Evolutionary conservation across 2,888 invertebrate species (phyloP).

Genomic region (Nysson spinosus): DNA sequence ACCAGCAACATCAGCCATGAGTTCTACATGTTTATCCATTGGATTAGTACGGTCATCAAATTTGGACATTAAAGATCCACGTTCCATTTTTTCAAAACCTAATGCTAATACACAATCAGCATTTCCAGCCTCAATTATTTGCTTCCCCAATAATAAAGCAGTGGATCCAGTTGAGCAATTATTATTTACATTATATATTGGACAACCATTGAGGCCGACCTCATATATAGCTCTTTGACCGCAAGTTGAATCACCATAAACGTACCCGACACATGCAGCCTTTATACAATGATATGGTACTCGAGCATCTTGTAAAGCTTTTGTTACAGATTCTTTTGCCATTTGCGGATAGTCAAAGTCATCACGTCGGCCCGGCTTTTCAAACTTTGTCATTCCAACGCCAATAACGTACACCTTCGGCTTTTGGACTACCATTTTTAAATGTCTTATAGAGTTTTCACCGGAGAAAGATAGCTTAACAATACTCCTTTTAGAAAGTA

Average conservation of each 20-base stretch:
- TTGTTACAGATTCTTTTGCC: constrained; percentile 94
- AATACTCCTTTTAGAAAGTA: no score
- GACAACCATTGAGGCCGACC: constrained; percentile 97
- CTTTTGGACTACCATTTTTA: constrained; percentile 64
- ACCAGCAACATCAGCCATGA: constrained; percentile 91
- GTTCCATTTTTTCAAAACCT: constrained; percentile 99
- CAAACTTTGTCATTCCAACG: constrained; percentile 99
- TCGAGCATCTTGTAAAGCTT: constrained; percentile 91
- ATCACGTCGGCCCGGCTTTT: constrained; percentile 90
- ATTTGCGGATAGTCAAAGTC: constrained; percentile 96
- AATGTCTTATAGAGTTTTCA: no score
- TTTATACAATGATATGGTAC: constrained; percentile 87
- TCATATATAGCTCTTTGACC: constrained; percentile 97
- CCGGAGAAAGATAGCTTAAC: no score
- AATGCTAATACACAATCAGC: constrained; percentile 93
- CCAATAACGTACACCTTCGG: constrained; percentile 91
- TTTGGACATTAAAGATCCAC: constrained; percentile 89
- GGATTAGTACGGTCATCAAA: constrained; percentile 92
- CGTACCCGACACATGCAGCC: constrained; percentile 95
- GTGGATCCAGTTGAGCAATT: constrained; percentile 98
- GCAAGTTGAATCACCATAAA: constrained; percentile 96
- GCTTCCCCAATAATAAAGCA: constrained; percentile 93
- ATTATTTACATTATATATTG: constrained; percentile 98
- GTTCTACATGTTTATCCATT: constrained; percentile 90
- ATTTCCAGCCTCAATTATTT: constrained; percentile 92